Conservation (phyloP, 2,113 vertebrate species). For the Albula glossodonta region DNA sequence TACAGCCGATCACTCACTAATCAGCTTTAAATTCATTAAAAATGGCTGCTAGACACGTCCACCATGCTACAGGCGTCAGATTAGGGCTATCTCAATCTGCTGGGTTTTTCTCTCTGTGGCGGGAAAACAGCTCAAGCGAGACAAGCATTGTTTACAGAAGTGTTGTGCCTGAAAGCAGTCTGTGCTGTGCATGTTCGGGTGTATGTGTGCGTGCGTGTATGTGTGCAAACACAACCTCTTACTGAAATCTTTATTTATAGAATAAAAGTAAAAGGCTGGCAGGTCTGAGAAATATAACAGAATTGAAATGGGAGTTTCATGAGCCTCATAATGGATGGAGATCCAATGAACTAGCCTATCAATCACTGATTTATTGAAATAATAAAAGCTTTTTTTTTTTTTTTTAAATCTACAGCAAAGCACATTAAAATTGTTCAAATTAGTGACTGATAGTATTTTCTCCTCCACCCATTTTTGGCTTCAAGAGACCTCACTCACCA, state of each 20-base stretch:
- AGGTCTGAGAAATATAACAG: not conserved
- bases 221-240: not conserved
- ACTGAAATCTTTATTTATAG: not conserved
- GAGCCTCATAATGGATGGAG: too few species aligned
- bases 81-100: not conserved
- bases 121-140: not conserved
- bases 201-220: not conserved
- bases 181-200: not conserved
- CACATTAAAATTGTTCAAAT: too few species aligned
- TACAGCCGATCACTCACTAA: slow-evolving; percentile 3
- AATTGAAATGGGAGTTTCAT: not conserved
- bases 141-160: not conserved
- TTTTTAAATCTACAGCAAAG: too few species aligned
- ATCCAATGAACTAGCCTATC: too few species aligned
- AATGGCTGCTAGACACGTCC: not conserved
- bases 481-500: too few species aligned
- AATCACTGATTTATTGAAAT: too few species aligned
- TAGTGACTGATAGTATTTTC: too few species aligned
- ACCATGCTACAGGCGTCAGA: not conserved
- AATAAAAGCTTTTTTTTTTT: too few species aligned
- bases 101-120: not conserved
- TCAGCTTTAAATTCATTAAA: slow-evolving; percentile 22
- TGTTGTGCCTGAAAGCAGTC: not conserved
- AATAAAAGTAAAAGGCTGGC: not conserved
- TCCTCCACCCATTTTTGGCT: too few species aligned